Percentiles rank a stretch among this genome's conserved stretches.
phyloP scores from a whole-genome alignment of 2,113 vertebrate genomes.

The Butastur rufipennis region DNA sequence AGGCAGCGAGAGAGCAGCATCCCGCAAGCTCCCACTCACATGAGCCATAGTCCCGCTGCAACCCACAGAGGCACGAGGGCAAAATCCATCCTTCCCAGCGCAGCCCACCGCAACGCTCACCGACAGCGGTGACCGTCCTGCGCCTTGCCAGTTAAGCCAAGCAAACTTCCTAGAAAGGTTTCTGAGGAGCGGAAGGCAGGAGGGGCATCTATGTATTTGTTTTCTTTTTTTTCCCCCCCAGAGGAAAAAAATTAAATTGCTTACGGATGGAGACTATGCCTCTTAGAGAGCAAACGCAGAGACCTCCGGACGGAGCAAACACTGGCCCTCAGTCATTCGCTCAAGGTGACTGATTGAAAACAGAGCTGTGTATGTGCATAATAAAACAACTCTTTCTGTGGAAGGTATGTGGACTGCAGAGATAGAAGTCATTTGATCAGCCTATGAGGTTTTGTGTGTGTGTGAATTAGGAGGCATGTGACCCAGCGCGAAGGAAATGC shows the following conservation, averaged over 20 bases:
- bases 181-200: not conserved
- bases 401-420: slow-evolving; percentile 60
- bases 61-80: not conserved
- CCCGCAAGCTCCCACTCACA: not conserved
- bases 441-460: slow-evolving; percentile 22
- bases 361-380: slow-evolving; percentile 38
- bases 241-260: not conserved
- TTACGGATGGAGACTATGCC: not conserved
- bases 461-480: slow-evolving; percentile 58
- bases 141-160: not conserved
- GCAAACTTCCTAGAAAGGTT: not conserved
- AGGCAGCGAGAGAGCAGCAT: not conserved
- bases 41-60: not conserved
- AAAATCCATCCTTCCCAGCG: not conserved
- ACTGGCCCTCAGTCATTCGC: slow-evolving; percentile 23
- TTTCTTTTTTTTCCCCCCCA: rapidly evolving
- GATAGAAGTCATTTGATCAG: slow-evolving; percentile 60
- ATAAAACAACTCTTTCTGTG: slow-evolving; percentile 62
- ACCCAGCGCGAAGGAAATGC: slow-evolving; percentile 62
- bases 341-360: slow-evolving; percentile 65
- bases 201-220: not conserved
- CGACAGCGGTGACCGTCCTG: rapidly evolving
- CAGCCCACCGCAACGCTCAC: not conserved
- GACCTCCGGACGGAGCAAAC: not conserved
- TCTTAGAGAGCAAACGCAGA: not conserved